Conservation (phyloP, 1,140 invertebrate species). For the Pogonomyrmex californicus region DNA sequence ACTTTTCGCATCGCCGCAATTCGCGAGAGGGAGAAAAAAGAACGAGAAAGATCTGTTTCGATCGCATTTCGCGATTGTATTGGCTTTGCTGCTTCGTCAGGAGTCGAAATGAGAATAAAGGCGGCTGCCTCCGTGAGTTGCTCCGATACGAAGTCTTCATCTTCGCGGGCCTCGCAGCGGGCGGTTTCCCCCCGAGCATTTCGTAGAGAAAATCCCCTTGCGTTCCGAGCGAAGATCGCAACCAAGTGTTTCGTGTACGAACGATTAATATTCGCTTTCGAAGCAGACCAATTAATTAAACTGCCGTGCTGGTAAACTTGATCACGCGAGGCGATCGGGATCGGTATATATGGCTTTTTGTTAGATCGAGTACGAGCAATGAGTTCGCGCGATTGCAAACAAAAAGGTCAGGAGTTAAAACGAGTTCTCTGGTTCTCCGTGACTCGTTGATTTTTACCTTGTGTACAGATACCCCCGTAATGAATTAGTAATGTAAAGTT, state of each 20-base stretch:
- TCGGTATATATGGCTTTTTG: not conserved
- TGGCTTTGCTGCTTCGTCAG: slow-evolving; percentile 41
- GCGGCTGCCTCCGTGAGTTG: slow-evolving; percentile 42
- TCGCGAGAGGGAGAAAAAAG: not conserved
- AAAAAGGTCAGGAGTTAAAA: slow-evolving; percentile 35
- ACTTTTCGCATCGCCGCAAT: slow-evolving; percentile 25
- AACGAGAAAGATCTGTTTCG: slow-evolving; percentile 42
- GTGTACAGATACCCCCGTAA: slow-evolving; percentile 10
- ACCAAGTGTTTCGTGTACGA: slow-evolving; percentile 49
- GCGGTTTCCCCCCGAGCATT: slow-evolving; percentile 65
- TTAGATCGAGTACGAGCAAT: slow-evolving; percentile 54
- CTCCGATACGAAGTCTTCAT: slow-evolving; percentile 62
- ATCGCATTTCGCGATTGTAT: slow-evolving; percentile 48
- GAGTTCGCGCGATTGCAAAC: slow-evolving; percentile 38
- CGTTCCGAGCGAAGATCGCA: slow-evolving; percentile 53
- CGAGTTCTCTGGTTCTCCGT: not conserved
- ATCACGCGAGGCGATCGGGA: slow-evolving; percentile 63
- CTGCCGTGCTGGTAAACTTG: slow-evolving; percentile 52
- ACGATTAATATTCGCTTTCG: slow-evolving; percentile 74
- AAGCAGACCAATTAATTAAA: slow-evolving; percentile 71
- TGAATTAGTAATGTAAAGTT: slow-evolving; percentile 24
- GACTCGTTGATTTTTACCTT: slow-evolving; percentile 26
- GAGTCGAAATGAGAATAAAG: slow-evolving; percentile 43
- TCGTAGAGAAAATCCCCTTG: slow-evolving; percentile 37
- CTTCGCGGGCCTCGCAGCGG: slow-evolving; percentile 57